A percentile compares a stretch with the other conserved stretches of the same genome.
Evolutionary conservation across 2,888 invertebrate genomes (phyloP).

Genomic region (Exocentrus adspersus): DNA sequence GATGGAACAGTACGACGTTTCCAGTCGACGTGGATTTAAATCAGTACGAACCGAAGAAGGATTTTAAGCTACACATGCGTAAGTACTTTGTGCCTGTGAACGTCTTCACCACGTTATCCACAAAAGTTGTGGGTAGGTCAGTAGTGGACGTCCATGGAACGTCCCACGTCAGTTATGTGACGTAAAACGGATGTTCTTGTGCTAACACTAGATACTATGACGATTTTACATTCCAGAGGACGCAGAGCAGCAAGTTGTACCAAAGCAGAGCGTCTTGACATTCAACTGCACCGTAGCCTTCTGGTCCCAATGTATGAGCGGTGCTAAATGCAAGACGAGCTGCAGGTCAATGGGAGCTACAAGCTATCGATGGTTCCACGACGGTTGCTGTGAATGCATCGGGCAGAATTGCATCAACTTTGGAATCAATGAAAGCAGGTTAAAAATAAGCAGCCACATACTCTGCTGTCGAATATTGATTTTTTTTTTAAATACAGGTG

Average conservation of each 20-base stretch:
- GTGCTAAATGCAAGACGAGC: slow-evolving; percentile 85
- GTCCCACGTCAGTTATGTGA: no score
- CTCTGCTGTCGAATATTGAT: background rate
- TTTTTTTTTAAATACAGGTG: slow-evolving; percentile 42
- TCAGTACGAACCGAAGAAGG: slow-evolving; percentile 70
- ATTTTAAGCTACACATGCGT: slow-evolving; percentile 61
- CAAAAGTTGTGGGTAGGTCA: no score
- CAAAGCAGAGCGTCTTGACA: slow-evolving; percentile 66
- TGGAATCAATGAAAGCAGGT: slow-evolving; percentile 89
- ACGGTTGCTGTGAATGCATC: slow-evolving; percentile 94
- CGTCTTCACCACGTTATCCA: no score
- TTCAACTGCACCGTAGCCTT: slow-evolving; percentile 94
- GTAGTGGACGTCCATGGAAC: no score
- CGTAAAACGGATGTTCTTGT: background rate
- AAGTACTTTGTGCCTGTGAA: slow-evolving; percentile 33
- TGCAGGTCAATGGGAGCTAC: slow-evolving; percentile 87
- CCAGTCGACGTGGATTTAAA: slow-evolving; percentile 80
- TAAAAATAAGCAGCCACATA: no score
- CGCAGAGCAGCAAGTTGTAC: slow-evolving; percentile 72
- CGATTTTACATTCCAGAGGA: slow-evolving; percentile 66
- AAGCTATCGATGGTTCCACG: slow-evolving; percentile 92
- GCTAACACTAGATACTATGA: background rate
- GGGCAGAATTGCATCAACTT: slow-evolving; percentile 90
- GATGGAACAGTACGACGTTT: slow-evolving; percentile 88
- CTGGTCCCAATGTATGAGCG: slow-evolving; percentile 89